Percentiles rank a stretch among this genome's conserved stretches.
Evolutionary conservation across 2,113 vertebrate species (phyloP).

Genomic region (Perca schrenkii): DNA sequence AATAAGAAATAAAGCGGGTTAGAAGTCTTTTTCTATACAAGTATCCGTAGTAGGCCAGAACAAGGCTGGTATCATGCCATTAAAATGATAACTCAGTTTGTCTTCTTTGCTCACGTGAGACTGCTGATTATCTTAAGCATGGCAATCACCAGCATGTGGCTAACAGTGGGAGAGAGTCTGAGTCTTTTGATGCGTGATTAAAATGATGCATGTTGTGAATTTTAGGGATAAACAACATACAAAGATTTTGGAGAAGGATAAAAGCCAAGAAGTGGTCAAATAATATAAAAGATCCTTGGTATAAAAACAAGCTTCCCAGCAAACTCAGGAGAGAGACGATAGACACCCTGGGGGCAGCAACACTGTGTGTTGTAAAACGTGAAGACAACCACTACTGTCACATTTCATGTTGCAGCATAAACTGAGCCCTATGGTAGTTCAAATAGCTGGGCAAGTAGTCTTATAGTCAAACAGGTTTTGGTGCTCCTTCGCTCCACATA

Average conservation of each 20-base stretch:
- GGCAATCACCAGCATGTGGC: constrained; percentile 64
- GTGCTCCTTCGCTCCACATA: not conserved
- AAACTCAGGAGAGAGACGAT: constrained; percentile 4
- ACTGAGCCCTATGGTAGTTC: not conserved
- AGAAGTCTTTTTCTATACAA: constrained; percentile 4
- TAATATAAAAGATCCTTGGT: not conserved
- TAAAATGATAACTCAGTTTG: constrained; percentile 39
- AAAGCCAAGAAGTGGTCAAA: not conserved
- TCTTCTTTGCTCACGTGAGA: constrained; percentile 54
- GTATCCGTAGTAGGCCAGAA: not conserved
- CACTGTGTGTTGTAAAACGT: constrained; percentile 10
- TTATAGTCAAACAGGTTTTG: not conserved
- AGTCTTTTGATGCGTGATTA: constrained; percentile 45
- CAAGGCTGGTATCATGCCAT: constrained; percentile 28
- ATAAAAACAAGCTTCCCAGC: constrained; percentile 11
- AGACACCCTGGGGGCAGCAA: constrained; percentile 9
- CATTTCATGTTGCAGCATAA: constrained; percentile 15
- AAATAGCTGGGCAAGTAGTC: not conserved
- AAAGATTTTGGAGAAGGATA: not conserved
- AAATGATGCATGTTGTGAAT: constrained; percentile 44
- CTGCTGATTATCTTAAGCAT: constrained; percentile 69
- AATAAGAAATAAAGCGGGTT: not conserved
- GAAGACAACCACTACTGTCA: not conserved
- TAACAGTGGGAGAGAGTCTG: constrained; percentile 56
- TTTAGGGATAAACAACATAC: constrained; percentile 44